phyloP scores from a whole-genome alignment of 2,113 vertebrate species.

The Thinocorus orbignyianus region DNA sequence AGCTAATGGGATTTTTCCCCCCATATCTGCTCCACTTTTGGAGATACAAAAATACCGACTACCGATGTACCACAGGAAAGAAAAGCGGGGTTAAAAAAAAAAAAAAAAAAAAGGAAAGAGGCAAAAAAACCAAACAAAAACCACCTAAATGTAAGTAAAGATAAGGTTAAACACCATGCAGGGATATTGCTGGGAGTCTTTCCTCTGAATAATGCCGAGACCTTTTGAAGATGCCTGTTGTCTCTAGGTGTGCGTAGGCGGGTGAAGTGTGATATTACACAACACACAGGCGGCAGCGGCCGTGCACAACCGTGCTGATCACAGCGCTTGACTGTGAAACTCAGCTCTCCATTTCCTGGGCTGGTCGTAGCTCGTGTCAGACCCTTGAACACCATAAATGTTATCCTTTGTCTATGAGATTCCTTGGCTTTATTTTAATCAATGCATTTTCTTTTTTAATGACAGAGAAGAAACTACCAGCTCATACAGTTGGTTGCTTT shows the following conservation, averaged over 20 bases:
- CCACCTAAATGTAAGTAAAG: not conserved
- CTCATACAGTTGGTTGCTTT: not conserved
- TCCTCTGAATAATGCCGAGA: conserved; percentile 52
- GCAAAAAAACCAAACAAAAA: fast-evolving
- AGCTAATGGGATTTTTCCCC: not conserved
- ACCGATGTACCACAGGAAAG: not conserved
- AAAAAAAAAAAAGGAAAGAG: fast-evolving
- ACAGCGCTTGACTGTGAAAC: conserved; percentile 13
- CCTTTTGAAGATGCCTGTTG: conserved; percentile 54
- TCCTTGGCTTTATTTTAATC: conserved; percentile 35
- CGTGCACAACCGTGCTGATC: conserved; percentile 16
- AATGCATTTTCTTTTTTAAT: conserved; percentile 20
- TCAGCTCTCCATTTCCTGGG: conserved; percentile 19
- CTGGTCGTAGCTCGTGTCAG: not conserved
- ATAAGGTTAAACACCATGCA: conserved; percentile 35
- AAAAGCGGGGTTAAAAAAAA: fast-evolving
- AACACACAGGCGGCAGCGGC: conserved; percentile 37
- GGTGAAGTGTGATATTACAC: conserved; percentile 60
- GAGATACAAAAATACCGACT: not conserved
- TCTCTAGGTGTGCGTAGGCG: conserved; percentile 49
- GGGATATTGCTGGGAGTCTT: conserved; percentile 41
- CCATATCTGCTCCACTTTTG: not conserved
- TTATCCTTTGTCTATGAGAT: conserved; percentile 11
- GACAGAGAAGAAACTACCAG: not conserved
- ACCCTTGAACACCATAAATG: not conserved